phyloP scores from a whole-genome alignment of 30 jellyfish, hydroid and myxozoan genomes.

The Cassiopea andromeda region DNA sequence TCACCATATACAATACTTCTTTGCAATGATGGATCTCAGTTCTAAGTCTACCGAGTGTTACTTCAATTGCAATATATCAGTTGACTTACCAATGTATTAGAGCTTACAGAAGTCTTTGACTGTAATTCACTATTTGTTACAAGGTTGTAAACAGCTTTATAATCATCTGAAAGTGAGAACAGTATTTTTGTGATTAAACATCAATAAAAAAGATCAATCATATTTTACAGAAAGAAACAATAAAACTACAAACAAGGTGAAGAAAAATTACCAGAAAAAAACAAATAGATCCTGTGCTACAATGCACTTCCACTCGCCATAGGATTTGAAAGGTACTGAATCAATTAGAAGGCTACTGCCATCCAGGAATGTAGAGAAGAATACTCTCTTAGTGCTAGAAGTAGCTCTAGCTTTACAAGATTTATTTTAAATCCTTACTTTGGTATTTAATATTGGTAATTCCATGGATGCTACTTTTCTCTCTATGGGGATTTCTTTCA shows the following conservation, averaged over 20 bases:
- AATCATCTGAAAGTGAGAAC: slow-evolving; percentile 30
- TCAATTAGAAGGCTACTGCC: no score
- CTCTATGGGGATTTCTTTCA: slow-evolving; percentile 23
- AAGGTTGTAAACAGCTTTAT: slow-evolving; percentile 70
- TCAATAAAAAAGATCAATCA: background rate
- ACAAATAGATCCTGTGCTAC: no score
- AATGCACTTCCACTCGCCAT: no score
- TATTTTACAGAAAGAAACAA: no score
- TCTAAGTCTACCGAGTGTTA: background rate
- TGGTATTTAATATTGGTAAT: slow-evolving; percentile 40
- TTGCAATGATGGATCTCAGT: no score
- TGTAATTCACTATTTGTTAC: slow-evolving; percentile 75
- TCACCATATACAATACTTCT: no score
- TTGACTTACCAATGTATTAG: slow-evolving; percentile 60
- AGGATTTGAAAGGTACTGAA: no score
- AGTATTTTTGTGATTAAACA: no score
- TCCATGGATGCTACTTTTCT: slow-evolving; percentile 38
- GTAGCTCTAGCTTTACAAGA: background rate
- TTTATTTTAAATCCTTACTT: slow-evolving; percentile 15
- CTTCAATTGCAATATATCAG: background rate
- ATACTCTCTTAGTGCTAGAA: no score
- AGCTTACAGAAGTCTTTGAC: slow-evolving; percentile 26
- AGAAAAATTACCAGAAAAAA: no score
- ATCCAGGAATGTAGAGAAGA: no score
- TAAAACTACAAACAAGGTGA: no score